These are phyloP conservation scores for Hemicentrotus pulcherrimus DNA, from an alignment of 35 echinoderm and acorn worm species.

Conservation along the genomic window DNA sequence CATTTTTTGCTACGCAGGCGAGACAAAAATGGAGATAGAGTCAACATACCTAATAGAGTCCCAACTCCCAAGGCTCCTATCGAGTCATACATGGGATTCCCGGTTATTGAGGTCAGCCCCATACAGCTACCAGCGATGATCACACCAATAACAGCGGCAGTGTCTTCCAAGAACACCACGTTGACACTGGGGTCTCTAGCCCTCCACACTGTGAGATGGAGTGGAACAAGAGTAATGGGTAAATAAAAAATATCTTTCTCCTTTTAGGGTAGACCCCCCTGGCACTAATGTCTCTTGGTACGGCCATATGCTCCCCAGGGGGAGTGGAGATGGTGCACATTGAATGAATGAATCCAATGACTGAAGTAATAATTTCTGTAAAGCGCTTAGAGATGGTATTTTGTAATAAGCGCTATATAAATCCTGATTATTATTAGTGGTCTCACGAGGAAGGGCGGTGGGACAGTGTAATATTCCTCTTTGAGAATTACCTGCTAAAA, in stretches of 20 bases:
- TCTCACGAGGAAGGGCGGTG: too few species aligned
- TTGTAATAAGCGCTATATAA: too few species aligned
- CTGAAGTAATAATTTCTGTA: too few species aligned
- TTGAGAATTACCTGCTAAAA: too few species aligned
- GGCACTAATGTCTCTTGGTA: too few species aligned
- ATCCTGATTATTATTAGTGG: too few species aligned
- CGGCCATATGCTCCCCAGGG: too few species aligned
- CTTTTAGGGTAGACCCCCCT: neutral
- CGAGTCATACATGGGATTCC: constrained; percentile 95
- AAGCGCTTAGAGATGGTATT: too few species aligned
- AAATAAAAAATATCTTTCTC: neutral
- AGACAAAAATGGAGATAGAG: neutral
- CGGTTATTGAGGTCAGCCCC: constrained; percentile 83
- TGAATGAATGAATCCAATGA: too few species aligned
- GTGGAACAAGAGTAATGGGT: neutral
- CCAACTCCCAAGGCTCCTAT: constrained; percentile 79
- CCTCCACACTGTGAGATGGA: constrained; percentile 57
- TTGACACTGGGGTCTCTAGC: constrained; percentile 93
- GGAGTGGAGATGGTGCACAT: too few species aligned
- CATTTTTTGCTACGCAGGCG: too few species aligned
- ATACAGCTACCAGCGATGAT: constrained; percentile 83
- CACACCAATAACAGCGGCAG: constrained; percentile 86
- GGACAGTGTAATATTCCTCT: too few species aligned
- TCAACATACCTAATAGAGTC: constrained; percentile 74
- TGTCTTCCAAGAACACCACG: constrained; percentile 89